Conservation (phyloP, 1,140 invertebrate genomes). For the Leptinotarsa lineolata region DNA sequence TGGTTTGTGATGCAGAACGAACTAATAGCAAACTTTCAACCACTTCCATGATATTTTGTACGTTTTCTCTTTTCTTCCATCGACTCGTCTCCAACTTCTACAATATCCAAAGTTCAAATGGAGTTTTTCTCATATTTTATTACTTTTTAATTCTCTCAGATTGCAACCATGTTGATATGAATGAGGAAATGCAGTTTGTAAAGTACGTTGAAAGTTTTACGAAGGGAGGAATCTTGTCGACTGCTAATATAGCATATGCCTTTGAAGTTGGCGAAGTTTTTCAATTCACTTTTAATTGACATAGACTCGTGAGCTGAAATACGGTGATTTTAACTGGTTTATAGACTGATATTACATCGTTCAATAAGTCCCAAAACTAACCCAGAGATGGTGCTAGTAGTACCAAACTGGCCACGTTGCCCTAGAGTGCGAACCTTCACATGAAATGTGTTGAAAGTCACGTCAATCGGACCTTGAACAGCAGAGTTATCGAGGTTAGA, state of each 20-base stretch:
- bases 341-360: too few relatives aligned
- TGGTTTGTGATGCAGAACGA: background rate
- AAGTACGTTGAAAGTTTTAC: background rate
- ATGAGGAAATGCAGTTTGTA: background rate
- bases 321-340: background rate
- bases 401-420: too few relatives aligned
- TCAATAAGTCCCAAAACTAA: too few relatives aligned
- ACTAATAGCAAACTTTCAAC: conserved; percentile 9
- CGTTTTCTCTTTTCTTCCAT: background rate
- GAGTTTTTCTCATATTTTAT: conserved; percentile 8
- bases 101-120: conserved; percentile 12
- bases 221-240: background rate
- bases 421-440: too few relatives aligned
- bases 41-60: background rate
- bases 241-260: background rate
- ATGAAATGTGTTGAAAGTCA: too few relatives aligned
- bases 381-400: too few relatives aligned
- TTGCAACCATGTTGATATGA: background rate
- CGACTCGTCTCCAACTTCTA: background rate
- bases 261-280: background rate
- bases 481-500: too few relatives aligned
- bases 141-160: conserved; percentile 10
- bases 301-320: background rate
- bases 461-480: too few relatives aligned
- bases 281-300: background rate